A percentile compares a stretch with the other conserved stretches of the same genome.
phyloP scores from a whole-genome alignment of 2,797 vertebrate genomes.

The Tangara arthus region DNA sequence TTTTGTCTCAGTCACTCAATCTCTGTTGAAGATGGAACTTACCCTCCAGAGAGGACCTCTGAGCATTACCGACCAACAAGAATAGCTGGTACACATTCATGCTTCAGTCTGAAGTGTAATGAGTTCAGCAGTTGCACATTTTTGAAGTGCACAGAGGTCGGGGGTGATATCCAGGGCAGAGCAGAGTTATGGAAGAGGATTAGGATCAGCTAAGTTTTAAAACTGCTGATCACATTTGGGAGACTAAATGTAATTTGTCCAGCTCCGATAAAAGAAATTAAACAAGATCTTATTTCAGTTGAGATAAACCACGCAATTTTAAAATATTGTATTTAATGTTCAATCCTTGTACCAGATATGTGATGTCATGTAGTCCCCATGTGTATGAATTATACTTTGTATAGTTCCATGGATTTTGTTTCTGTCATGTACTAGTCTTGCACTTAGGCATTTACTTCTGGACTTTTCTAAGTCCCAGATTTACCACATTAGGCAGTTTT shows the following conservation, averaged over 20 bases:
- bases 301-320: neutral
- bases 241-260: neutral
- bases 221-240: neutral
- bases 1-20: neutral
- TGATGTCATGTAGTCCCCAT: neutral
- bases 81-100: neutral
- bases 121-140: neutral
- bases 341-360: neutral
- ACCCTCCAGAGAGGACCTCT: neutral
- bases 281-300: neutral
- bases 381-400: neutral
- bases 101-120: neutral
- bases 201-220: neutral
- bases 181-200: neutral
- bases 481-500: rapidly evolving
- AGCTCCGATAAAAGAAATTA: neutral
- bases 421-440: neutral
- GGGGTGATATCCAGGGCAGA: neutral
- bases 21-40: neutral
- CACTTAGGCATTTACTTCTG: neutral
- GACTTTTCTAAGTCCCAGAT: neutral
- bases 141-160: neutral
- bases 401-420: neutral
- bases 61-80: neutral
- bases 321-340: neutral